These are phyloP conservation scores for Aporophyla lueneburgensis DNA, from an alignment of 2,888 invertebrate genomes.

Conservation along the genomic window DNA sequence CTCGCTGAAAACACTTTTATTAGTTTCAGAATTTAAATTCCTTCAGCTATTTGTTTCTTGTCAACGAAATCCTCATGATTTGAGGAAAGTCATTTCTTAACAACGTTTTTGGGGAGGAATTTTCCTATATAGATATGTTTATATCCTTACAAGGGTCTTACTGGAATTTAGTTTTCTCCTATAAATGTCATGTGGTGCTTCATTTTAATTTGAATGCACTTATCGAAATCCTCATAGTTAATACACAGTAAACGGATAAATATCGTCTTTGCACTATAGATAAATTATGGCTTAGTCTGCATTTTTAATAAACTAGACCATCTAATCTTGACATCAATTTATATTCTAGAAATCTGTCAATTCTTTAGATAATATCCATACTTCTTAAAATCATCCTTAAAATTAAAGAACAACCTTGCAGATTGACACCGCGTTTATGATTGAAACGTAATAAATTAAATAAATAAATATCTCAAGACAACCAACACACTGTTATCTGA, in stretches of 20 bases:
- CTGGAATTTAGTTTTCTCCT: background rate
- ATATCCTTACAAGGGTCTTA: background rate
- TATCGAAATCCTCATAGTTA: too few species aligned
- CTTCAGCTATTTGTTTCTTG: slow-evolving; percentile 69
- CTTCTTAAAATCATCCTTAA: too few species aligned
- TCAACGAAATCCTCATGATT: slow-evolving; percentile 56
- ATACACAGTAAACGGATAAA: background rate
- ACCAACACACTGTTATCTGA: too few species aligned
- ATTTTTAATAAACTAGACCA: too few species aligned
- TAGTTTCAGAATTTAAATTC: slow-evolving; percentile 72
- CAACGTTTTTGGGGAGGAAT: slow-evolving; percentile 11
- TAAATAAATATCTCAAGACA: too few species aligned
- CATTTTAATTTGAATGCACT: background rate
- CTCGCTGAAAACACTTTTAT: slow-evolving; percentile 71
- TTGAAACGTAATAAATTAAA: too few species aligned
- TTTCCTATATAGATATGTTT: slow-evolving; percentile 9
- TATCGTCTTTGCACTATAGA: background rate
- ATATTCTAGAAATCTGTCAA: too few species aligned
- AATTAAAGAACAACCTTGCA: too few species aligned
- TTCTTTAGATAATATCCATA: too few species aligned
- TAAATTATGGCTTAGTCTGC: too few species aligned
- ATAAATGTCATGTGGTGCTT: background rate
- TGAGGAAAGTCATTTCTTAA: slow-evolving; percentile 47
- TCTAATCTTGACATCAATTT: too few species aligned
- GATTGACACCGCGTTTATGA: too few species aligned